Percentiles rank a stretch among this genome's conserved stretches.
Evolutionary conservation across 2,888 invertebrate species (phyloP).

Genomic region (Agriopis aurantiaria): DNA sequence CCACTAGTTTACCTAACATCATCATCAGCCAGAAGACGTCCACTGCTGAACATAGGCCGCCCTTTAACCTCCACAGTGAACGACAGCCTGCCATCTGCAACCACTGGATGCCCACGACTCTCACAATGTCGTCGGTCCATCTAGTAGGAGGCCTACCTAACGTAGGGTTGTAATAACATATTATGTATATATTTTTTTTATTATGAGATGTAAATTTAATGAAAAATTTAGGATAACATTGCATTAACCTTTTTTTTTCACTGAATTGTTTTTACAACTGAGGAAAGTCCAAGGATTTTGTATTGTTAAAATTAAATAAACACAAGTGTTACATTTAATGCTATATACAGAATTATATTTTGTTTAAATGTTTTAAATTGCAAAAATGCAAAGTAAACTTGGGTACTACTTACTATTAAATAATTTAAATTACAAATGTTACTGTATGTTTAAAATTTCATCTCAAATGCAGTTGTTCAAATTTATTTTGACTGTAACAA

Average conservation of each 20-base stretch:
- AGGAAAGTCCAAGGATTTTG: conserved; percentile 14
- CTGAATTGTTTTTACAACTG: conserved; percentile 9
- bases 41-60: too few relatives aligned
- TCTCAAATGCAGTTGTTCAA: conserved; percentile 8
- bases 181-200: too few relatives aligned
- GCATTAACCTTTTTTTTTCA: not conserved
- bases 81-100: too few relatives aligned
- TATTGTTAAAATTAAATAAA: conserved; percentile 28
- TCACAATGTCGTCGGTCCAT: too few relatives aligned
- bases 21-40: too few relatives aligned
- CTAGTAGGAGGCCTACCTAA: too few relatives aligned
- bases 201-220: not conserved
- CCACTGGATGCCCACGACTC: too few relatives aligned
- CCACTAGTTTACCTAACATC: too few relatives aligned
- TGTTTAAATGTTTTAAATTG: conserved; percentile 6
- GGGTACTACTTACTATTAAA: not conserved
- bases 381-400: conserved; percentile 8
- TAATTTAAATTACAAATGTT: conserved; percentile 16
- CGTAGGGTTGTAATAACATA: too few relatives aligned
- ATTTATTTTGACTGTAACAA: not conserved
- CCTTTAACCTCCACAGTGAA: too few relatives aligned
- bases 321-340: conserved; percentile 17
- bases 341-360: conserved; percentile 4
- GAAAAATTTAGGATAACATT: not conserved
- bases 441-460: not conserved